phyloP scores from a whole-genome alignment of 2,113 vertebrate species.

The Laterallus jamaicensis region DNA sequence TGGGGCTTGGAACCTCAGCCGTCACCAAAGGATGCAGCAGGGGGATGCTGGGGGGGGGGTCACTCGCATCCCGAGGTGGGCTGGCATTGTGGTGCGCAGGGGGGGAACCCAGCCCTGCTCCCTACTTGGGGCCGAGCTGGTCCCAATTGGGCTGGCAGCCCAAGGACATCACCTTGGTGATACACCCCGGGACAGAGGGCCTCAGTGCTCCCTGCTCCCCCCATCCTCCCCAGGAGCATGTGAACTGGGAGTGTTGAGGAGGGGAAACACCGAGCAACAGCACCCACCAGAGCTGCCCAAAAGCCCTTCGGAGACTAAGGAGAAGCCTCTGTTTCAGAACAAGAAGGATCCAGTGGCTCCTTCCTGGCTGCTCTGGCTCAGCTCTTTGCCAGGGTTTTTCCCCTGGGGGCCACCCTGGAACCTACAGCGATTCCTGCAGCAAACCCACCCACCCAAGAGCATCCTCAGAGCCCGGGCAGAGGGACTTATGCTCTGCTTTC shows the following conservation, averaged over 20 bases:
- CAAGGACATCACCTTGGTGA: not conserved
- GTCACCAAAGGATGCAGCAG: not conserved
- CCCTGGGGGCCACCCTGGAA: not conserved
- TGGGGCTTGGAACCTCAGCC: constrained; percentile 28
- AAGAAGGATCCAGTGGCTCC: not conserved
- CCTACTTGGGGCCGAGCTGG: not conserved
- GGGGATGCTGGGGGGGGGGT: not conserved
- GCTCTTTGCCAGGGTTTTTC: not conserved
- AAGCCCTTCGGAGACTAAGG: not conserved
- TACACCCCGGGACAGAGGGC: not conserved
- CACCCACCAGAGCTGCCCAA: not conserved
- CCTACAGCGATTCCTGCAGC: not conserved
- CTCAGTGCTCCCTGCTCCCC: not conserved
- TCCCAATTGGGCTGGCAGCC: not conserved
- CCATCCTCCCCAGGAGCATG: not conserved
- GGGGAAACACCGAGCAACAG: not conserved
- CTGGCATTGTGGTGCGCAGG: too few relatives aligned
- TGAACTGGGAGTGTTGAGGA: not conserved
- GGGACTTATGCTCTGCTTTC: fast-evolving
- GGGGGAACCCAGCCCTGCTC: too few relatives aligned
- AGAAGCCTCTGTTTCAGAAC: not conserved
- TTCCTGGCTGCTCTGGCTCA: not conserved
- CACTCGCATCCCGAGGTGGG: not conserved
- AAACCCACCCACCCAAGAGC: not conserved
- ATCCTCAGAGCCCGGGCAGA: not conserved